These are phyloP conservation scores for Parauchenoglanis ngamensis DNA, from an alignment of 2,797 vertebrate genomes.

Conservation along the genomic window DNA sequence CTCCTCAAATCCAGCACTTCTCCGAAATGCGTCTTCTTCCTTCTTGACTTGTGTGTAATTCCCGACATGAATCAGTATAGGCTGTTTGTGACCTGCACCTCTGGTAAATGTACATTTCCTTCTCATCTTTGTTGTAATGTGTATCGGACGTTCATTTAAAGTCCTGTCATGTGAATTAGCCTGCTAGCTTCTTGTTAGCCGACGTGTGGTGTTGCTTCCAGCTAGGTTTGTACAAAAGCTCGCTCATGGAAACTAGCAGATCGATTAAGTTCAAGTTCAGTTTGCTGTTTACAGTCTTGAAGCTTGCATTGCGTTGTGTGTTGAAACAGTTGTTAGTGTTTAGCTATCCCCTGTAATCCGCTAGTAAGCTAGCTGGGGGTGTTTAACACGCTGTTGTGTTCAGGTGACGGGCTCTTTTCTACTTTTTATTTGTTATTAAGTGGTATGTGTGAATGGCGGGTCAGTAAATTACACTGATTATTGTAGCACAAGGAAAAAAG, in stretches of 20 bases:
- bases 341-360: neutral
- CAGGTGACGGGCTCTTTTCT: neutral
- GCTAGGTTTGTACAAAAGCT: neutral
- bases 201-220: neutral
- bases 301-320: neutral
- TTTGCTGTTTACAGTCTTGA: neutral
- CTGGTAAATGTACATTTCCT: neutral
- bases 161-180: conserved; percentile 13
- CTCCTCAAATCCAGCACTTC: conserved; percentile 7
- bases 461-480: neutral
- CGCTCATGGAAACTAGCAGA: neutral
- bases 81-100: neutral
- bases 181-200: conserved; percentile 14
- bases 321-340: neutral
- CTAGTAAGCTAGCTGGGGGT: neutral
- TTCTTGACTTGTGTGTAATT: neutral
- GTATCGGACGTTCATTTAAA: neutral
- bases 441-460: neutral
- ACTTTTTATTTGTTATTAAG: neutral
- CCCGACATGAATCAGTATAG: neutral
- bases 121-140: neutral
- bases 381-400: neutral
- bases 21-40: neutral
- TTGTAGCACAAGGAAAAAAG: neutral
- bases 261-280: neutral